These are phyloP conservation scores for Drosophila navojoa DNA, from an alignment of 1,140 invertebrate genomes.

Conservation along the genomic window DNA sequence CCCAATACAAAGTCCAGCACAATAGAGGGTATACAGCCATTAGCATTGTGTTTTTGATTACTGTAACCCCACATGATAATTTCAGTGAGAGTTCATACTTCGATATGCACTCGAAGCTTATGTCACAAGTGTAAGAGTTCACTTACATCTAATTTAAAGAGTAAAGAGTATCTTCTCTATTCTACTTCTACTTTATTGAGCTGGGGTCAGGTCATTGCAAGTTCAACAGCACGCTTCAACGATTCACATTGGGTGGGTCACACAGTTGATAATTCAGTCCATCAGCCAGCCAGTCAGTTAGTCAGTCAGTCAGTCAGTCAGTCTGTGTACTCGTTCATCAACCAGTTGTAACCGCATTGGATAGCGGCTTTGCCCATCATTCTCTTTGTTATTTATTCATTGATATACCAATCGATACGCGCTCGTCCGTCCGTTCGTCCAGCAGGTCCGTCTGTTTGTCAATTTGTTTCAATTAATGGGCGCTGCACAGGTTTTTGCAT, in stretches of 20 bases:
- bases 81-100: no score
- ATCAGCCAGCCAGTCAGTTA: conserved; percentile 3
- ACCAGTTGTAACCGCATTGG: conserved; percentile 63
- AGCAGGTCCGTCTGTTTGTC: conserved; percentile 40
- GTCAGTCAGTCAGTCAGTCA: conserved; percentile 6
- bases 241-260: conserved; percentile 37
- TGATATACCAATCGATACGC: conserved; percentile 74
- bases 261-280: neutral
- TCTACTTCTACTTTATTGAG: conserved; percentile 6
- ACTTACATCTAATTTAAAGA: no score
- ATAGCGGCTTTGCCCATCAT: conserved; percentile 51
- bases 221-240: conserved; percentile 55
- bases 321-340: conserved; percentile 4
- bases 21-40: neutral
- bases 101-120: no score
- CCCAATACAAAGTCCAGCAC: neutral
- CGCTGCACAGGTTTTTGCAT: conserved; percentile 50
- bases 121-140: no score
- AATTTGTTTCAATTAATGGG: conserved; percentile 79
- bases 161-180: no score
- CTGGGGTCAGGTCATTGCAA: conserved; percentile 39
- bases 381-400: conserved; percentile 49
- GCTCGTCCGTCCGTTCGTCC: conserved; percentile 22
- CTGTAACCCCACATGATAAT: no score
- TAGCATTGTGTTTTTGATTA: no score